phyloP scores from a whole-genome alignment of 2,797 vertebrate species.

The Scyliorhinus canicula region DNA sequence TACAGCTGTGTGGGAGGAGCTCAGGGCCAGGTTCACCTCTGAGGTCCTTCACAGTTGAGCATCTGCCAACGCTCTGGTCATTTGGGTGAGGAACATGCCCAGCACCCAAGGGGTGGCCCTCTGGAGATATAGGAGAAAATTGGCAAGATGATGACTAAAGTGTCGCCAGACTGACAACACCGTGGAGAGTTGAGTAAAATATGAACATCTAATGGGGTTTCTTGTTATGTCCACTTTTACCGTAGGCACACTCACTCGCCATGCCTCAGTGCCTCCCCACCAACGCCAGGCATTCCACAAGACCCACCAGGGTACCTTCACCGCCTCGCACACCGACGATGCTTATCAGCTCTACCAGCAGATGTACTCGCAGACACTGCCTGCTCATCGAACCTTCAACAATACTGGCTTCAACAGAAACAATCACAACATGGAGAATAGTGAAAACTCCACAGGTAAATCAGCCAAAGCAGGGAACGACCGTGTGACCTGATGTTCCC shows the following conservation, averaged over 20 bases:
- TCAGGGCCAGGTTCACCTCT: not conserved
- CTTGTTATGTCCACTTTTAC: slow-evolving; percentile 45
- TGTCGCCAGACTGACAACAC: not conserved
- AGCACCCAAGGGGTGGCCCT: not conserved
- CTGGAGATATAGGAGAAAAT: not conserved
- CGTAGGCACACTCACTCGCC: slow-evolving; percentile 74
- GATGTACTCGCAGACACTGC: slow-evolving; percentile 43
- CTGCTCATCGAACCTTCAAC: slow-evolving; percentile 48
- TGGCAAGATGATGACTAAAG: not conserved
- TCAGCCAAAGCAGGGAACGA: too few species aligned
- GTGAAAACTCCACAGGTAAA: not conserved
- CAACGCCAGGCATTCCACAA: slow-evolving; percentile 71
- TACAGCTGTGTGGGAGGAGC: not conserved
- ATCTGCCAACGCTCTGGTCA: not conserved
- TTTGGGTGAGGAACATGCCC: not conserved
- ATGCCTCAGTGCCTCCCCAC: slow-evolving; percentile 64
- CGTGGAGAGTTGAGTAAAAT: not conserved
- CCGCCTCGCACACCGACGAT: slow-evolving; percentile 59
- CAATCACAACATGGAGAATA: not conserved
- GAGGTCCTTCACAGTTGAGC: not conserved
- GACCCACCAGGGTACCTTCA: slow-evolving; percentile 55
- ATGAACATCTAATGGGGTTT: not conserved
- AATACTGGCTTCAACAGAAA: slow-evolving; percentile 53
- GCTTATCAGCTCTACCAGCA: slow-evolving; percentile 58
- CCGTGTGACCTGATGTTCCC: not conserved